Evolutionary conservation across 2,113 vertebrate genomes (phyloP).

Genomic region (Pseudorasbora parva): DNA sequence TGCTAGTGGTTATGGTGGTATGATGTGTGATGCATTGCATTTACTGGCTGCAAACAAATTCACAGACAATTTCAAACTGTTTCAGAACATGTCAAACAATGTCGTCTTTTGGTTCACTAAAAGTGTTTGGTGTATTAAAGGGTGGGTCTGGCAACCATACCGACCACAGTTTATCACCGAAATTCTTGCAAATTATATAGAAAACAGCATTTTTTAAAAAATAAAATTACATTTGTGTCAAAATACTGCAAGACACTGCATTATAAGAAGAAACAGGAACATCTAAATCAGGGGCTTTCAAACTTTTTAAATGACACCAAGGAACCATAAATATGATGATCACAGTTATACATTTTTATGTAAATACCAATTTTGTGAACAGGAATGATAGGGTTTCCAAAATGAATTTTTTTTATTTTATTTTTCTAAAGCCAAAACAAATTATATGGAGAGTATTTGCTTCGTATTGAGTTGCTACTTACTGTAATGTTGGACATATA

Average conservation of each 20-base stretch:
- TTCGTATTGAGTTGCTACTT: not conserved
- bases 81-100: constrained; percentile 9
- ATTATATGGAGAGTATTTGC: not conserved
- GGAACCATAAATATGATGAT: not conserved
- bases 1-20: constrained; percentile 54
- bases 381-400: not conserved
- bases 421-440: not conserved
- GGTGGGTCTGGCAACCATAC: constrained; percentile 62
- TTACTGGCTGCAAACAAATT: constrained; percentile 62
- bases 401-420: no score
- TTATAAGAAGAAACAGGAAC: not conserved
- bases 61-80: constrained; percentile 44
- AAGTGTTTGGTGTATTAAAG: constrained; percentile 62
- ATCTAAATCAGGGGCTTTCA: constrained; percentile 8
- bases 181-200: not conserved
- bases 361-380: not conserved
- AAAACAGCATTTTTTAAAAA: not conserved
- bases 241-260: not conserved
- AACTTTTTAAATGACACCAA: not conserved
- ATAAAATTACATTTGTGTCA: not conserved
- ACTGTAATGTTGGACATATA: not conserved
- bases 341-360: not conserved
- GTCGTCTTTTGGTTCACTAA: constrained; percentile 41
- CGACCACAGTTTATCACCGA: not conserved
- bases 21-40: constrained; percentile 69